phyloP scores from a whole-genome alignment of 2,888 invertebrate species.

The Chymomyza amoena region DNA sequence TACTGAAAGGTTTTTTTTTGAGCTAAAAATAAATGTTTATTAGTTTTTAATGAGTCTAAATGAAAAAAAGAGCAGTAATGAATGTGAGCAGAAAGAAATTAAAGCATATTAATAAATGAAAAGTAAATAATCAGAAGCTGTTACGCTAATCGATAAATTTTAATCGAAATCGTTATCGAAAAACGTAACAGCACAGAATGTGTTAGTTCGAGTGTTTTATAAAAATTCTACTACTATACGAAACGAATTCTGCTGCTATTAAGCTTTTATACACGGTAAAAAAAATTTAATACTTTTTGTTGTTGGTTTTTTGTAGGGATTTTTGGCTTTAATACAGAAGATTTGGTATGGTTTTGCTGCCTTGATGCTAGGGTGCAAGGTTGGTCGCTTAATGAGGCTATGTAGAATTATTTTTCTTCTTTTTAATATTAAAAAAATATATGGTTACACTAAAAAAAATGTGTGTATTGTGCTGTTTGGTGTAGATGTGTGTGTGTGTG shows the following conservation, averaged over 20 bases:
- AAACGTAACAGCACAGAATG: too few species aligned
- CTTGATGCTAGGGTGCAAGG: conserved; percentile 72
- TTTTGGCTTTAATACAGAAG: conserved; percentile 9
- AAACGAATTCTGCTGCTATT: neutral
- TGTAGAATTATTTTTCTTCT: conserved; percentile 8
- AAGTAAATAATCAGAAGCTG: neutral
- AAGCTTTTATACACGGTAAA: neutral
- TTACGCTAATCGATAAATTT: too few species aligned
- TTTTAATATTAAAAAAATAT: conserved; percentile 16
- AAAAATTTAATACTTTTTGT: neutral
- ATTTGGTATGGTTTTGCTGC: conserved; percentile 34
- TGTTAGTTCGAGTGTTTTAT: neutral
- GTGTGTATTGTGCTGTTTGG: conserved; percentile 13
- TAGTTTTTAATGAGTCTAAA: neutral
- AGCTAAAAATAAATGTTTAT: conserved; percentile 31
- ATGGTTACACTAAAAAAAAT: conserved; percentile 24
- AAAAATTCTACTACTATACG: neutral
- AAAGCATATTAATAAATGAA: conserved; percentile 6
- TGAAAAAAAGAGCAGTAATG: neutral
- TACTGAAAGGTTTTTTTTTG: conserved; percentile 24
- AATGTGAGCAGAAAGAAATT: neutral
- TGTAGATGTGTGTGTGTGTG: conserved; percentile 17
- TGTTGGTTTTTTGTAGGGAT: neutral
- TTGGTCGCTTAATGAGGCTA: conserved; percentile 39
- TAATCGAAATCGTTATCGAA: too few species aligned